These are phyloP conservation scores for Phainopepla nitens DNA, from an alignment of 2,113 vertebrate species.

Conservation along the genomic window DNA sequence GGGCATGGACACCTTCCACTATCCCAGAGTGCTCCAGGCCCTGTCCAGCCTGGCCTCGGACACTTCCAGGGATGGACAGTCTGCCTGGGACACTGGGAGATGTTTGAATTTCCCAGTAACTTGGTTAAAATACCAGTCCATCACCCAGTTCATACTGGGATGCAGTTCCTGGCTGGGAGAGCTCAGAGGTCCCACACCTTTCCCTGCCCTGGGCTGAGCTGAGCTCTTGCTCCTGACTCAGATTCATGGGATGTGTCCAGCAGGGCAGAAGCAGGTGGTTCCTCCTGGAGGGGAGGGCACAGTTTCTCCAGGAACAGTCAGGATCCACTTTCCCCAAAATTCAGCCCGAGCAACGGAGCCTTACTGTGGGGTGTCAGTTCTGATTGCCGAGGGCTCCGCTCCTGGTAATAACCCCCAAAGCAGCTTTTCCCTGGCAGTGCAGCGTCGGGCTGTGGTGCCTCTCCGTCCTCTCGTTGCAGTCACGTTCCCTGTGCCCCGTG, in stretches of 20 bases:
- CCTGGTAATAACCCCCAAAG: background rate
- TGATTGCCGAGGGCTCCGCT: fast-evolving
- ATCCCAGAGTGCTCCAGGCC: background rate
- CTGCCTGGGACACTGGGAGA: background rate
- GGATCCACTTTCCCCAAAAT: background rate
- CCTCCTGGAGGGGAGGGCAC: background rate
- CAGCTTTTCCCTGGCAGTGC: background rate
- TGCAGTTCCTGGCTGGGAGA: background rate
- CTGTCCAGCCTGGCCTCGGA: fast-evolving
- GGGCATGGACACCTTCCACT: background rate
- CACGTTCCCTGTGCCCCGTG: fast-evolving
- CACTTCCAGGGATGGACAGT: background rate
- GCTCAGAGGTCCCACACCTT: fast-evolving
- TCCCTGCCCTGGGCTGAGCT: background rate
- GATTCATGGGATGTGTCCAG: fast-evolving
- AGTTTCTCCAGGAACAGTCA: fast-evolving
- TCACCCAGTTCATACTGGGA: background rate
- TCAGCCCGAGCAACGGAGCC: fast-evolving
- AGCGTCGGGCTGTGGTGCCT: fast-evolving
- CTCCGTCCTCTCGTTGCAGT: fast-evolving
- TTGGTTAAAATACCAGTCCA: background rate
- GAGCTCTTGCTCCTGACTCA: fast-evolving
- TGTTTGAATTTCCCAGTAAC: background rate
- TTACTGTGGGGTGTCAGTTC: background rate
- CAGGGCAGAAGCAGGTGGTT: background rate